Conservation (phyloP, 2,888 invertebrate species). For the Erannis defoliaria region DNA sequence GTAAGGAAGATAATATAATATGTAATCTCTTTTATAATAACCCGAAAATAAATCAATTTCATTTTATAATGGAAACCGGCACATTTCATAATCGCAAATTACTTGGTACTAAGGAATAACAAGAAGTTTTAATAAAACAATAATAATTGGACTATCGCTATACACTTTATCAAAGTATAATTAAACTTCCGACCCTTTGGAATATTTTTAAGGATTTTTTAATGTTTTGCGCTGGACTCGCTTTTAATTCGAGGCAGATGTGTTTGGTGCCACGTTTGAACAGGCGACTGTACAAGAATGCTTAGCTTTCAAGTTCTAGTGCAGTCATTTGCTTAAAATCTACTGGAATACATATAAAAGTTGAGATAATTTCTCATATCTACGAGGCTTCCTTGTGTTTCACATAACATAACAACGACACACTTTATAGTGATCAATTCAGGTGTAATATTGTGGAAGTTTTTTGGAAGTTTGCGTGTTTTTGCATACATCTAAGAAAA, state of each 20-base stretch:
- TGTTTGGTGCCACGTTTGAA: slow-evolving; percentile 55
- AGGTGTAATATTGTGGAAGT: too few relatives aligned
- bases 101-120: slow-evolving; percentile 14
- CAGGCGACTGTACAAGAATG: slow-evolving; percentile 37
- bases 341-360: too few relatives aligned
- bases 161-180: slow-evolving; percentile 52
- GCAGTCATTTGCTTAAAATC: neutral
- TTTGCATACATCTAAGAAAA: too few relatives aligned
- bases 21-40: neutral
- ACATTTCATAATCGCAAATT: slow-evolving; percentile 30
- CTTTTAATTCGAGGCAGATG: slow-evolving; percentile 69
- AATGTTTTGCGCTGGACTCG: slow-evolving; percentile 57
- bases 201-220: slow-evolving; percentile 71
- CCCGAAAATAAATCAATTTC: neutral
- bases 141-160: slow-evolving; percentile 37
- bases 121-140: slow-evolving; percentile 7
- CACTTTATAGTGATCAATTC: too few relatives aligned
- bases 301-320: neutral
- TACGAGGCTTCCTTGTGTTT: too few relatives aligned
- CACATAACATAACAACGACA: too few relatives aligned
- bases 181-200: slow-evolving; percentile 57
- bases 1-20: too few relatives aligned
- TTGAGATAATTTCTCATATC: too few relatives aligned
- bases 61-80: slow-evolving; percentile 2
- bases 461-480: too few relatives aligned